Conservation (phyloP, 1,140 invertebrate species). For the Chlorops oryzae region DNA sequence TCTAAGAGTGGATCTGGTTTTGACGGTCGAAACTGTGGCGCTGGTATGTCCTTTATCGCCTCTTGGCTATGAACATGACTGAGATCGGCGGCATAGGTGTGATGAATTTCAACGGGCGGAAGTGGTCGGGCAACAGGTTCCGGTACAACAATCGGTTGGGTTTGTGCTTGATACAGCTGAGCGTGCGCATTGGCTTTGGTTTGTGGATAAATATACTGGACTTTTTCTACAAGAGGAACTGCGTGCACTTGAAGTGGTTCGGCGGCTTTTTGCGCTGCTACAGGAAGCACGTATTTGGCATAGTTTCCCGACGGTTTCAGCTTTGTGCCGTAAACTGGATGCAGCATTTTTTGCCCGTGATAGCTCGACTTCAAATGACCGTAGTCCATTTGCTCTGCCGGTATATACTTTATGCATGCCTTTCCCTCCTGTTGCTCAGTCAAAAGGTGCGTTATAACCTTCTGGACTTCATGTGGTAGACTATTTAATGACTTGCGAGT, state of each 20-base stretch:
- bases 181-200: not conserved
- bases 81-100: conserved; percentile 28
- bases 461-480: conserved; percentile 38
- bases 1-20: conserved; percentile 31
- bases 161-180: conserved; percentile 9
- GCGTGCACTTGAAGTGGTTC: conserved; percentile 33
- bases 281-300: not conserved
- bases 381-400: conserved; percentile 30
- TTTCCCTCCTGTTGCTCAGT: conserved; percentile 32
- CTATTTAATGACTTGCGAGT: conserved; percentile 28
- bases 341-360: conserved; percentile 20
- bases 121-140: conserved; percentile 14
- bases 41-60: conserved; percentile 1
- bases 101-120: conserved; percentile 25
- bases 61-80: not conserved
- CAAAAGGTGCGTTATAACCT: conserved; percentile 34
- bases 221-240: conserved; percentile 38
- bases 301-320: not conserved
- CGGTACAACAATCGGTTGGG: conserved; percentile 34
- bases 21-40: conserved; percentile 27
- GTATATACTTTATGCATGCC: conserved; percentile 37
- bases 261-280: not conserved
- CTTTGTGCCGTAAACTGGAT: conserved; percentile 17
- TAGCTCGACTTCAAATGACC: conserved; percentile 17
- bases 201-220: conserved; percentile 35